Conservation (phyloP, 2,113 vertebrate species). For the Callionymus lyra region DNA sequence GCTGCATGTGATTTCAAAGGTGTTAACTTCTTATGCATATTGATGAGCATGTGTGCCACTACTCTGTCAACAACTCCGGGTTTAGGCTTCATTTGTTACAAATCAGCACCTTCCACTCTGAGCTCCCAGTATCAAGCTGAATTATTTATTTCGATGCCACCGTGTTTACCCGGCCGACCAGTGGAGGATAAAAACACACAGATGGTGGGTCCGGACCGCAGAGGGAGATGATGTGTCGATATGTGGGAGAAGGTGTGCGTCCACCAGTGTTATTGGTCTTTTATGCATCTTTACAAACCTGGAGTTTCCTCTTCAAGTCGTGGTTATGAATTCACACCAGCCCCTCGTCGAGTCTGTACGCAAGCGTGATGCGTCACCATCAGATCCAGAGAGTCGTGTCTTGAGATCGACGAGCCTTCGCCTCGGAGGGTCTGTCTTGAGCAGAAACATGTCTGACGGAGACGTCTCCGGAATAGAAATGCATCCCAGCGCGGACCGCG, state of each 20-base stretch:
- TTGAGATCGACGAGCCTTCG: conserved; percentile 44
- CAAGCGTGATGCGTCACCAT: too few species aligned
- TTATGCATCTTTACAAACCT: conserved; percentile 20
- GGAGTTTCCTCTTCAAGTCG: conserved; percentile 15
- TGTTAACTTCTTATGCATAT: too few species aligned
- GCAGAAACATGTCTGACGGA: conserved; percentile 45
- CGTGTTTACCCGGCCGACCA: too few species aligned
- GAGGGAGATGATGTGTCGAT: conserved; percentile 21
- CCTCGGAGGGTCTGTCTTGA: conserved; percentile 43
- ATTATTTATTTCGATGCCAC: too few species aligned
- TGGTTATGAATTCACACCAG: conserved; percentile 34
- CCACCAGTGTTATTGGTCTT: conserved; percentile 32
- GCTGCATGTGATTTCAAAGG: too few species aligned
- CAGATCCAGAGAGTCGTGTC: too few species aligned
- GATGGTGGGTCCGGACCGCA: conserved; percentile 28
- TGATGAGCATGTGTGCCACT: too few species aligned
- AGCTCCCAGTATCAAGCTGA: too few species aligned
- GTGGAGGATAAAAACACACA: conserved; percentile 14
- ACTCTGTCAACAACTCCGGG: too few species aligned
- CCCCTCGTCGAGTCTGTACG: conserved; percentile 17
- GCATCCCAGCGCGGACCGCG: conserved; percentile 11
- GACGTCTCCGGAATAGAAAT: conserved; percentile 29
- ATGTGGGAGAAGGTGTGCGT: conserved; percentile 24
- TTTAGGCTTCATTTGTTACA: too few species aligned
- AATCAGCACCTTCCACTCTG: too few species aligned